Conservation (phyloP, 2,888 invertebrate genomes). For the Charanyca ferruginea region DNA sequence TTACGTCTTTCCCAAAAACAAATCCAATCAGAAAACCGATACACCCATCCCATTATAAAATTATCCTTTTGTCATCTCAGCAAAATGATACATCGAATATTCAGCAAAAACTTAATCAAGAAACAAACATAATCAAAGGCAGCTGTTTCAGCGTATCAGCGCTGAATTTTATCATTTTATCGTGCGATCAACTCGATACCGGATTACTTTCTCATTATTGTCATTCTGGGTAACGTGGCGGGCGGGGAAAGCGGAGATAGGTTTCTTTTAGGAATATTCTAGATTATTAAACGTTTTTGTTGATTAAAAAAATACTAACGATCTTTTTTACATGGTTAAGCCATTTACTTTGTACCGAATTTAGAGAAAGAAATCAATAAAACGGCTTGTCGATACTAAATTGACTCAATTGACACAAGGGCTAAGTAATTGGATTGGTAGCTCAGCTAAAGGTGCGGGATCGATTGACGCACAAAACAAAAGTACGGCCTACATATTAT, state of each 20-base stretch:
- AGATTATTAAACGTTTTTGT: conserved; percentile 24
- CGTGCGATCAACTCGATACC: conserved; percentile 38
- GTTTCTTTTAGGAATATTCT: conserved; percentile 28
- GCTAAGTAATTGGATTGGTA: neutral
- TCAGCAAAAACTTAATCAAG: conserved; percentile 45
- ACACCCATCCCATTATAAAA: conserved; percentile 7
- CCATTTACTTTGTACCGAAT: neutral
- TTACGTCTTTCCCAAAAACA: neutral
- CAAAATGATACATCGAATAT: conserved; percentile 33
- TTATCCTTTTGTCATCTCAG: conserved; percentile 7
- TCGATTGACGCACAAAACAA: neutral
- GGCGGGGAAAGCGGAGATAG: conserved; percentile 20
- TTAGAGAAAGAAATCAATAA: neutral
- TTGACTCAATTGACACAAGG: neutral
- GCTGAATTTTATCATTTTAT: conserved; percentile 54
- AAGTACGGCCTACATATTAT: neutral
- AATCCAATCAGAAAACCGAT: conserved; percentile 6
- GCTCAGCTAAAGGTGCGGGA: neutral
- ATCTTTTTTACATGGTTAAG: neutral
- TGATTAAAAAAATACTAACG: neutral
- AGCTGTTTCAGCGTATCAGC: conserved; percentile 40
- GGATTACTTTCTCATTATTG: conserved; percentile 53
- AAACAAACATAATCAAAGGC: conserved; percentile 52
- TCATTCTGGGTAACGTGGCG: conserved; percentile 35
- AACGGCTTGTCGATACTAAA: neutral